Conservation (phyloP, 2,888 invertebrate species). For the Omphaloscelis lunosa region DNA sequence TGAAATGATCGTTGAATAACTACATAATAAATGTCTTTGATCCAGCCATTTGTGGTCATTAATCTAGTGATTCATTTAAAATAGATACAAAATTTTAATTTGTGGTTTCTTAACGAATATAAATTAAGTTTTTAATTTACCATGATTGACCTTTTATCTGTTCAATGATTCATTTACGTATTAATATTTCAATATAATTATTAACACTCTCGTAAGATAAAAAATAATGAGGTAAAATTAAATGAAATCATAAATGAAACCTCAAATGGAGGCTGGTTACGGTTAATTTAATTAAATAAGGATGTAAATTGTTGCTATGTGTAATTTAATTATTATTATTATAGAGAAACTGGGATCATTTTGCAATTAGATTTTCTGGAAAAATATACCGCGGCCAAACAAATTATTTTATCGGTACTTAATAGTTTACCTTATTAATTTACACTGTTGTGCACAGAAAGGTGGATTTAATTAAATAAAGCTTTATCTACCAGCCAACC, state of each 20-base stretch:
- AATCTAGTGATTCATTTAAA: not conserved
- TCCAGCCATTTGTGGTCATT: no score
- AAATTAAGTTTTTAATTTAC: not conserved
- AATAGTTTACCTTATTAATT: not conserved
- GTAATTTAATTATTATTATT: slow-evolving; percentile 7
- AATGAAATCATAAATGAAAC: slow-evolving; percentile 9
- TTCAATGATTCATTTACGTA: slow-evolving; percentile 10
- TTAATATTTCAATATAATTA: slow-evolving; percentile 7
- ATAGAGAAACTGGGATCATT: not conserved
- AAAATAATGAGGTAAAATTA: slow-evolving; percentile 17
- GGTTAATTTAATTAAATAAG: slow-evolving; percentile 8
- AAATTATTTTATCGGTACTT: not conserved
- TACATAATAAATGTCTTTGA: not conserved
- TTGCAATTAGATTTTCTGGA: not conserved
- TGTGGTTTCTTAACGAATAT: slow-evolving; percentile 12
- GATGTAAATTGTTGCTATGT: slow-evolving; percentile 13
- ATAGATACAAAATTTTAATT: not conserved
- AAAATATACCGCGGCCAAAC: not conserved
- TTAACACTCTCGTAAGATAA: not conserved
- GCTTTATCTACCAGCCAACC: not conserved
- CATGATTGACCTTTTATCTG: slow-evolving; percentile 2
- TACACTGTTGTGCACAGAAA: not conserved
- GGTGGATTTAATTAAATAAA: no score
- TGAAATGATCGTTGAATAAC: not conserved
- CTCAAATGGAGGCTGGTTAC: not conserved